phyloP scores from a whole-genome alignment of 2,888 invertebrate species.

The Cephalotes varians region DNA sequence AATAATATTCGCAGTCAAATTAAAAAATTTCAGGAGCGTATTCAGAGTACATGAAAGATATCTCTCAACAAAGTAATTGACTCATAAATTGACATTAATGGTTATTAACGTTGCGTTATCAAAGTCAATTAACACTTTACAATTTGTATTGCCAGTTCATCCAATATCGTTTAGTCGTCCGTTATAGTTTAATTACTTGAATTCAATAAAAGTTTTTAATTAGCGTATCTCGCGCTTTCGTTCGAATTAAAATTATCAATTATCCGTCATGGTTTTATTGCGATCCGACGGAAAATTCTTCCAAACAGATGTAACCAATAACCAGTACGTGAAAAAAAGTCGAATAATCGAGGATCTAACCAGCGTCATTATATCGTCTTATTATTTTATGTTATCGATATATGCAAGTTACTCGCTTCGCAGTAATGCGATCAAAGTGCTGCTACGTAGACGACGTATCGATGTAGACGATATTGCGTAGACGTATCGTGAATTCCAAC shows the following conservation, averaged over 20 bases:
- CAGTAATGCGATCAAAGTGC: conserved; percentile 40
- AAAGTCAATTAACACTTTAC: conserved; percentile 20
- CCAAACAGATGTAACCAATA: not conserved
- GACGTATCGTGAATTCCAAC: conserved; percentile 64
- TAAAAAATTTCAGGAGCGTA: not conserved
- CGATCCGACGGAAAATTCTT: not conserved
- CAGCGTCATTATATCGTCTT: not conserved
- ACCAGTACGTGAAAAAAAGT: not conserved
- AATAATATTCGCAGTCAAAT: not conserved
- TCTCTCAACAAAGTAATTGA: not conserved
- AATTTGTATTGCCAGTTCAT: conserved; percentile 15
- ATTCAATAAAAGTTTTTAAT: conserved; percentile 40
- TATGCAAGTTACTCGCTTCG: conserved; percentile 21
- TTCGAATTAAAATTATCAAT: conserved; percentile 37
- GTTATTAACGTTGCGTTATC: conserved; percentile 17
- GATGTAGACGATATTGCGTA: conserved; percentile 49
- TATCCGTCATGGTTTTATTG: conserved; percentile 33
- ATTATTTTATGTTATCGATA: conserved; percentile 18
- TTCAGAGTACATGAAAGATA: not conserved
- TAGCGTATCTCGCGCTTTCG: not conserved
- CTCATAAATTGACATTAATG: conserved; percentile 11
- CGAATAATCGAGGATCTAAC: not conserved
- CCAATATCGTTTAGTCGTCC: conserved; percentile 13
- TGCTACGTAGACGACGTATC: conserved; percentile 20
- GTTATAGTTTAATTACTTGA: conserved; percentile 39